A percentile compares a stretch with the other conserved stretches of the same genome.
These are phyloP conservation scores for Eupeodes corollae DNA, from an alignment of 1,140 invertebrate genomes.

Conservation along the genomic window DNA sequence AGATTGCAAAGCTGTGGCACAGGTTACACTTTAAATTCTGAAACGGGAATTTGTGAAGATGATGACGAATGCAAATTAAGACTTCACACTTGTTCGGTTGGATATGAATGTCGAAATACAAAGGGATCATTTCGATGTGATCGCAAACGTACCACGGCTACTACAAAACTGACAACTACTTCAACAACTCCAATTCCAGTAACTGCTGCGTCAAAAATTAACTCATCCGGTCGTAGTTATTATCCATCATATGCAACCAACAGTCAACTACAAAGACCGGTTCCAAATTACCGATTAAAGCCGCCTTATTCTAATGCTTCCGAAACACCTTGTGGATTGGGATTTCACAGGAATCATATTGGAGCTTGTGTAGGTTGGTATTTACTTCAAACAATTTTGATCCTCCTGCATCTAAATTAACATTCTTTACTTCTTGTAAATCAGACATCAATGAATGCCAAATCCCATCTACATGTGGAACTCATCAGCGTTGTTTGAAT, in stretches of 20 bases:
- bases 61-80: slow-evolving; percentile 82
- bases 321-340: slow-evolving; percentile 14
- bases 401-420: too few relatives aligned
- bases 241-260: neutral
- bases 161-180: slow-evolving; percentile 12
- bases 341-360: slow-evolving; percentile 23
- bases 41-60: slow-evolving; percentile 82
- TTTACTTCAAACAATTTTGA: neutral
- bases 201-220: neutral
- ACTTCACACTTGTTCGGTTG: slow-evolving; percentile 68
- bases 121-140: slow-evolving; percentile 34
- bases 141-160: slow-evolving; percentile 14
- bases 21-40: slow-evolving; percentile 86
- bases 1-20: slow-evolving; percentile 80
- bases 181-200: slow-evolving; percentile 5
- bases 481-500: slow-evolving; percentile 43
- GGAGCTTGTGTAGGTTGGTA: slow-evolving; percentile 31
- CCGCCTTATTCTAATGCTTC: neutral
- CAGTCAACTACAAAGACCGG: slow-evolving; percentile 5
- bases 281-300: too few relatives aligned
- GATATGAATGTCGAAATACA: slow-evolving; percentile 76
- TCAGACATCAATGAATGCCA: slow-evolving; percentile 41
- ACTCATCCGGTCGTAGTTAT: neutral
- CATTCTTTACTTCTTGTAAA: too few relatives aligned
- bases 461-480: slow-evolving; percentile 31